Base-by-base conservation (phyloP, 1,140 invertebrate genomes). In the Aphelenchoides avenae region DNA sequence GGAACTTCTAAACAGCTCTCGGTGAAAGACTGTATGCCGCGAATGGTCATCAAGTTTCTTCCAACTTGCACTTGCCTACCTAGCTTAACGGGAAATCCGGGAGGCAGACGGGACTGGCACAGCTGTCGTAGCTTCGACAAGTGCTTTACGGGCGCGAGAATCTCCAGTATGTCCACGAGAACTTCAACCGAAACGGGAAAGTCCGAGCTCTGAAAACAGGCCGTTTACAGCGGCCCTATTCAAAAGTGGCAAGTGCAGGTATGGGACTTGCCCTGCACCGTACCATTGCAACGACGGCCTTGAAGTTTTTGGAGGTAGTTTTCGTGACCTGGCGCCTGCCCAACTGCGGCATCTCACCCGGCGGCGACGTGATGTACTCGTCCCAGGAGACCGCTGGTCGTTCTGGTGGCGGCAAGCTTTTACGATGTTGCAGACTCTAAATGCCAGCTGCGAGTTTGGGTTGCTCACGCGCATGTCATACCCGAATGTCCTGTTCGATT, bases 101-200 rank as follows among this genome's bases (percentile, higher is more conserved):
- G 87, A 2, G 93, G 93, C 64, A 98, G 81, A 79, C 94, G 93
- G 79, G 92, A 86, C 42, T 87, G 84, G 48, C 97, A 89, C 81
- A 98, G 97, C 75, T 96, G 87, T 51, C 91, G 82, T 27, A 98
- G 79, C 80, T 97, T 97, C 54, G 87, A 89, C 80, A 97, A 91
- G 78, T 97, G 93, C 68, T 96, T 97, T 68, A 98, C 91, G 0
- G 93, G 91, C 20, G 91, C 89, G 58, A 96, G 87, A 2, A 95
- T 89, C 83, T 97, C 92, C n/a, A 97, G 79, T 1, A 98, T 89
- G 79, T 89, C n/a, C n/a, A 52, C 18, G 1, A 66, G 22, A 1
- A 59, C 31, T 20, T 27, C 33, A n/a, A 62, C 24, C 29, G n/a
- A 13, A n/a, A 44, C 18, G n/a, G 40, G 31, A 13, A 65, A 57